Percentiles rank a stretch among this genome's conserved stretches.
Evolutionary conservation across 2,113 vertebrate genomes (phyloP).

Genomic region (Actinemys pallida): DNA sequence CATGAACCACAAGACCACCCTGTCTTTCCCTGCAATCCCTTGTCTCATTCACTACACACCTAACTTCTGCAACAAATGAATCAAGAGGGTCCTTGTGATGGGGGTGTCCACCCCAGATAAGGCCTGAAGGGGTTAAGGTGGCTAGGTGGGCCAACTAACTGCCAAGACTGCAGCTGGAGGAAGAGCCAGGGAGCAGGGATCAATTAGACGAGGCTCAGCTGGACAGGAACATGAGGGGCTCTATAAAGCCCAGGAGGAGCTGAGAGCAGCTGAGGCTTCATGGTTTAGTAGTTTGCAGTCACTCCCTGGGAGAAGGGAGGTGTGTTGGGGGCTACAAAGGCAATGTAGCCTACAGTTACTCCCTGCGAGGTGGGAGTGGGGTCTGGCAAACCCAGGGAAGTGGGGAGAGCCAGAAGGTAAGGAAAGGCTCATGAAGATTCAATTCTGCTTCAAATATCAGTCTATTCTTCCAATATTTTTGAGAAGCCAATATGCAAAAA

Average conservation of each 20-base stretch:
- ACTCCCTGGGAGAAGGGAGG: neutral
- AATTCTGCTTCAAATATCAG: neutral
- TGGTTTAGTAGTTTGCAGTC: neutral
- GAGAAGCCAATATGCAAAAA: neutral
- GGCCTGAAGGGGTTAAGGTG: neutral
- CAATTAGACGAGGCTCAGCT: neutral
- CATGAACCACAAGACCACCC: neutral
- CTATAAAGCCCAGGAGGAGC: neutral
- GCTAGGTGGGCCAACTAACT: neutral
- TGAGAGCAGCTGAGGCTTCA: neutral
- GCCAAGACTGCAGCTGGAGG: neutral
- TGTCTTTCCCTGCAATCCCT: neutral
- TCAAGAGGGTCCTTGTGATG: neutral
- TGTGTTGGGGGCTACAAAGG: neutral
- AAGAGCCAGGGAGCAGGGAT: neutral
- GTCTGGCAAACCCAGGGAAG: neutral
- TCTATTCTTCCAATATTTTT: neutral
- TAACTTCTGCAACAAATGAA: neutral
- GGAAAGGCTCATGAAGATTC: neutral
- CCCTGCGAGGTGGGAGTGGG: neutral
- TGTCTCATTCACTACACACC: neutral
- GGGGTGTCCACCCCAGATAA: neutral
- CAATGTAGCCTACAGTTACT: neutral
- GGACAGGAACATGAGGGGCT: neutral
- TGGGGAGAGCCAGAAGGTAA: neutral